Evolutionary conservation across 2,797 vertebrate species (phyloP), one percentile per base, ranked within the genome.

Genomic region (Sebastes vulpes): DNA sequence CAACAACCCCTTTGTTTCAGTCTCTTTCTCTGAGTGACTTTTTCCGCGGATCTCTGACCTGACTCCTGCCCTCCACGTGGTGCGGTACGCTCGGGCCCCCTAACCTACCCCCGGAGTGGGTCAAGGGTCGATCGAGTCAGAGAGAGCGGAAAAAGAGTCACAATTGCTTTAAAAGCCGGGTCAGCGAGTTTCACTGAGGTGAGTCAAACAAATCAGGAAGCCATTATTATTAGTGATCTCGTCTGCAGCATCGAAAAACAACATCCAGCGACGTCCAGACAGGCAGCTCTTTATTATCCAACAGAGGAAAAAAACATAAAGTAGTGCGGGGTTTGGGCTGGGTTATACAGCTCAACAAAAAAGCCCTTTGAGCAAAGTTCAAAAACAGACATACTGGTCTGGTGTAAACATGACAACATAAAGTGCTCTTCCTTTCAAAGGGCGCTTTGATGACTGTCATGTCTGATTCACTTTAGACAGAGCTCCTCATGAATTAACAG

Each of bases 81-180:
- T 84, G 60, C 23, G 66, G 84, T 66, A 85, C 83, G 83, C 73
- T 72, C n/a, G 79, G 78, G 83, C 88, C 93, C 93, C 82, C 77
- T 69, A 58, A 90, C 74, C 71, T 54, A 58, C 64, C 80, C 57
- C 65, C 65, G 16, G 71, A 64, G 61, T 2, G 74, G 74, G 85
- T 92, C 83, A 90, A 65, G 70, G 90, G 89, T 88, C 68, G 48
- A 78, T 54, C 35, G n/a, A 85, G 86, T 80, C 78, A 77, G 81
- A 90, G 77, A 83, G 77, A 65, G 86, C 20, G 65, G 74, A 88
- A 91, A 89, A 92, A 89, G 52, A 83, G 58, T 56, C 76, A 81
- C 65, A 74, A 84, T 74, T 83, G 79, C 75, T 92, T 91, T 74
- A 81, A 72, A 69, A 88, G 83, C 26, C 14, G 65, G 83, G 83